A percentile compares a stretch with the other conserved stretches of the same genome.
Evolutionary conservation across 2,888 invertebrate genomes (phyloP).

Genomic region (Andrena trimmerana): DNA sequence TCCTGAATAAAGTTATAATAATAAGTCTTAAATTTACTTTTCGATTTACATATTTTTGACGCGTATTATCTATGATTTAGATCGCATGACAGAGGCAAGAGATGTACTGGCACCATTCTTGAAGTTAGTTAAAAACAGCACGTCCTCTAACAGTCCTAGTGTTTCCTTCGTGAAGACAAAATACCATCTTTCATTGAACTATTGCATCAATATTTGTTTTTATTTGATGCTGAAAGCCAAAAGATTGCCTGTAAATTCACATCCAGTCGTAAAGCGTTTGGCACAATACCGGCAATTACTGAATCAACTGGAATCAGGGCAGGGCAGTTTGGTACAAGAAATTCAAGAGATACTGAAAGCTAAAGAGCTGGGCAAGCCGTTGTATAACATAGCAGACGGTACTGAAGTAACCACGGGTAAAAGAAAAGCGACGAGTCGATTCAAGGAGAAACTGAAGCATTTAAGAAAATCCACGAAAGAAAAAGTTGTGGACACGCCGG

Average conservation of each 20-base stretch:
- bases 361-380: conserved; percentile 85
- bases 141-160: conserved; percentile 89
- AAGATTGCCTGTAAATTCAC: conserved; percentile 90
- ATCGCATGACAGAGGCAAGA: conserved; percentile 88
- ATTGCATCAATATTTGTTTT: conserved; percentile 94
- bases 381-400: conserved; percentile 78
- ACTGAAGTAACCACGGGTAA: conserved; percentile 50
- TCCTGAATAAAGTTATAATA: background rate
- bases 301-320: conserved; percentile 90
- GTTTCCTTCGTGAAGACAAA: conserved; percentile 90
- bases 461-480: conserved; percentile 21
- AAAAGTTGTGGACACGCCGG: background rate
- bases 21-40: background rate
- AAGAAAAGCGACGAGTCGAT: conserved; percentile 74
- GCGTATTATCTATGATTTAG: conserved; percentile 74
- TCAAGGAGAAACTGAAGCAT: conserved; percentile 20
- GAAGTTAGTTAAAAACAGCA: conserved; percentile 87
- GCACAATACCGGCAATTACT: conserved; percentile 92
- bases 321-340: conserved; percentile 89
- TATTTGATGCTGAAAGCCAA: conserved; percentile 94
- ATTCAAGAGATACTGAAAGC: conserved; percentile 88
- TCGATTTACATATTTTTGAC: background rate
- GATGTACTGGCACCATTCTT: conserved; percentile 90
- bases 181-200: conserved; percentile 90
- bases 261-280: conserved; percentile 95